A percentile compares a stretch with the other conserved stretches of the same genome.
Conservation (phyloP, 2,113 vertebrate genomes). For the Scytalopus superciliaris region DNA sequence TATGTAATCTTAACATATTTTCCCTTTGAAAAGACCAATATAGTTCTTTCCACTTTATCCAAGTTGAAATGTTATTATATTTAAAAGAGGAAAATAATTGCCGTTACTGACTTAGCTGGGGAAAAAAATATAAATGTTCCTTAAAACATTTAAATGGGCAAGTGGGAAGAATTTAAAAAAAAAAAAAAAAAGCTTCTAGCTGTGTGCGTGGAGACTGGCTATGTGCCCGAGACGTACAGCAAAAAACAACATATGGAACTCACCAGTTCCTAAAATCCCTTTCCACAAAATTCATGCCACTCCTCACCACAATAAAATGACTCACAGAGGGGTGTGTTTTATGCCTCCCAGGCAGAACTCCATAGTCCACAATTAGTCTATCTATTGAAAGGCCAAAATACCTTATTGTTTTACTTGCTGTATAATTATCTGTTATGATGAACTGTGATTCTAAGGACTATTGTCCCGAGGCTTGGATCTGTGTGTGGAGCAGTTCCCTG, state of each 20-base stretch:
- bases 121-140: not conserved
- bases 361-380: conserved; percentile 80
- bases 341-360: conserved; percentile 77
- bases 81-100: conserved; percentile 60
- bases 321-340: conserved; percentile 67
- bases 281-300: conserved; percentile 75
- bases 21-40: conserved; percentile 24
- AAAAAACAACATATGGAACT: conserved; percentile 75
- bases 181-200: conserved; percentile 46
- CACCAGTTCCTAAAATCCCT: conserved; percentile 73
- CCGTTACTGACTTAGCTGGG: not conserved
- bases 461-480: conserved; percentile 77
- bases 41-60: conserved; percentile 20
- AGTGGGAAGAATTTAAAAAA: conserved; percentile 11
- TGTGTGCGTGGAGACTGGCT: conserved; percentile 47
- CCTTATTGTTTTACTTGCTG: conserved; percentile 79
- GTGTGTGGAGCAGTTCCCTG: conserved; percentile 73
- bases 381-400: conserved; percentile 78
- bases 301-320: conserved; percentile 71
- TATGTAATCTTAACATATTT: conserved; percentile 35
- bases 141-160: conserved; percentile 45
- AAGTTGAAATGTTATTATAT: conserved; percentile 31
- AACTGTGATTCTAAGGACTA: conserved; percentile 80
- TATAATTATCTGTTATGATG: conserved; percentile 86
- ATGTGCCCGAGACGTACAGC: conserved; percentile 31